A percentile compares a stretch with the other conserved stretches of the same genome.
These are phyloP conservation scores for Petrolisthes cinctipes DNA, from an alignment of 2,888 invertebrate species.

Conservation along the genomic window DNA sequence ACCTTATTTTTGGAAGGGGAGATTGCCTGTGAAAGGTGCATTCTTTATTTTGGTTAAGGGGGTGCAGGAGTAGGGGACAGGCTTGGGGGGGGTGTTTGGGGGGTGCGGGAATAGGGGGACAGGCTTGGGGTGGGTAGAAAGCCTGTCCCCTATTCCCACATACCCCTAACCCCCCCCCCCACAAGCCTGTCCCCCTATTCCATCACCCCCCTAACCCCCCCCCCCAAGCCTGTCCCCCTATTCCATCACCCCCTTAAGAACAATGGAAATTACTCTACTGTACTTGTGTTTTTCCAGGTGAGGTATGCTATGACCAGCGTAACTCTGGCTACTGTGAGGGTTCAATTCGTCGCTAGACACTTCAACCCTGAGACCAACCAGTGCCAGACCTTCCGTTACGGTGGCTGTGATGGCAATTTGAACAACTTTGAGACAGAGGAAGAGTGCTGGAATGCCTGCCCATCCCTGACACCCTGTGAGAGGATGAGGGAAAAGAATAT, in stretches of 20 bases:
- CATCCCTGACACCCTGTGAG: slow-evolving; percentile 86
- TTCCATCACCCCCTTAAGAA: too few species aligned
- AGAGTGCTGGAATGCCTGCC: slow-evolving; percentile 83
- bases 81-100: too few species aligned
- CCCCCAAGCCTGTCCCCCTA: too few species aligned
- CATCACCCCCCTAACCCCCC: too few species aligned
- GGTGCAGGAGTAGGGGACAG: too few species aligned
- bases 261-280: not conserved
- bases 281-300: slow-evolving; percentile 52
- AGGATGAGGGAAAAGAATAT: slow-evolving; percentile 83
- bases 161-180: too few species aligned
- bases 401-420: slow-evolving; percentile 84
- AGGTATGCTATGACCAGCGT: slow-evolving; percentile 66
- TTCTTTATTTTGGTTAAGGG: slow-evolving; percentile 1
- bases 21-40: not conserved
- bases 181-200: too few species aligned
- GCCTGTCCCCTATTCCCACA: too few species aligned
- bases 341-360: slow-evolving; percentile 76
- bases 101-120: too few species aligned
- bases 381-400: slow-evolving; percentile 79
- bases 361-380: slow-evolving; percentile 84
- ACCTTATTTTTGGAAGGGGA: not conserved
- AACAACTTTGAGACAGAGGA: slow-evolving; percentile 86
- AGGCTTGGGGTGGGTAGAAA: too few species aligned
- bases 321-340: slow-evolving; percentile 66